Evolutionary conservation across 2,888 invertebrate genomes (phyloP).

Genomic region (Myopa testacea): DNA sequence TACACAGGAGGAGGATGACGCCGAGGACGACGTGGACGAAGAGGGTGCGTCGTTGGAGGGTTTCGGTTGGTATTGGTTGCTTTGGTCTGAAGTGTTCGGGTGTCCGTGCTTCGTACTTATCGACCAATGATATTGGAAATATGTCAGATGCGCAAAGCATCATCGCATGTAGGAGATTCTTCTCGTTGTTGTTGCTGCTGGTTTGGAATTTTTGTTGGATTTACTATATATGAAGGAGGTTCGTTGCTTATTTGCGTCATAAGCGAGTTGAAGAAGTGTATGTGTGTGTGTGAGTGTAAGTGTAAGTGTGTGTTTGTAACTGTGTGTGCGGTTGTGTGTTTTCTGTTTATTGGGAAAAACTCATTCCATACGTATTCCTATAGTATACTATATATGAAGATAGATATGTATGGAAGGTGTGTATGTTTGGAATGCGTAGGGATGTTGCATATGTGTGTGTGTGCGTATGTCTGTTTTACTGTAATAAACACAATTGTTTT

Average conservation of each 20-base stretch:
- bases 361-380: background rate
- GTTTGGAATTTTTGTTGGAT: slow-evolving; percentile 55
- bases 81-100: slow-evolving; percentile 8
- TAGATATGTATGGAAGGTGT: background rate
- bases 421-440: background rate
- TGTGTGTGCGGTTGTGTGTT: background rate
- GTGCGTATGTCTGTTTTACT: background rate
- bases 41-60: background rate
- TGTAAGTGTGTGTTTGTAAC: background rate
- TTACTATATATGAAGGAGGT: slow-evolving; percentile 21
- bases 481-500: slow-evolving; percentile 33
- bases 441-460: background rate
- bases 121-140: slow-evolving; percentile 68
- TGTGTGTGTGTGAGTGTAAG: background rate
- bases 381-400: slow-evolving; percentile 3
- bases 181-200: background rate
- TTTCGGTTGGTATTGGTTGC: slow-evolving; percentile 24
- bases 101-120: slow-evolving; percentile 51
- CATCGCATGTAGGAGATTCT: slow-evolving; percentile 36
- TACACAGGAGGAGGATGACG: too few relatives aligned
- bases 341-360: slow-evolving; percentile 5
- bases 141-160: slow-evolving; percentile 60
- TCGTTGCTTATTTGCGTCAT: slow-evolving; percentile 4
- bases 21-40: background rate
- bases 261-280: too few relatives aligned